Evolutionary conservation across 2,113 vertebrate species (phyloP), one percentile per base, ranked within the genome.

Genomic region (Sebastes fasciatus): DNA sequence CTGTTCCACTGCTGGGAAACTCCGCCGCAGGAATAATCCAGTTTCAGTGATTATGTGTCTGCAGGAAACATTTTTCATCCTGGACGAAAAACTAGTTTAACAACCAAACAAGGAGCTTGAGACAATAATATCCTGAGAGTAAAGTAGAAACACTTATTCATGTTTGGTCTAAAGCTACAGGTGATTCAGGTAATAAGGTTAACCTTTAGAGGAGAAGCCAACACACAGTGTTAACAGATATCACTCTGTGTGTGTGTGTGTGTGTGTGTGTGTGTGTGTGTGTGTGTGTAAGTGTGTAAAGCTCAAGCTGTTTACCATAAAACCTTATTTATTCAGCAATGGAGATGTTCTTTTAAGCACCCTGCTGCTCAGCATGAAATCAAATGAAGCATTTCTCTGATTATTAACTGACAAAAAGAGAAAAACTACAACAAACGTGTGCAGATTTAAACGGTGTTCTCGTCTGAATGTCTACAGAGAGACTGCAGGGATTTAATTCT

Each of bases 171-270:
- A 4, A 11, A 68, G 26, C 49, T 69, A 40, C 67, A n/a, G 49
- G 67, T 69, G 67, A 6, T 40, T 54, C 51, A 71, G 51, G 68
- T 43, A 71, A 55, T 5, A 12, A 21, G 51, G 51, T 71, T 70
- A 40, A 54, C 67, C 23, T 52, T 52, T 40, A 52, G 6, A 51
- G 16, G 13, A 17, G 66, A 51, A 6, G 45, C 12, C 5, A 19
- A 52, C 34, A 34, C 34, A 34, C 51, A 19, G 5, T 1, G 13
- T 23, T 49, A 69, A 70, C 51, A 55, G 21, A 54, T 14, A n/a
- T n/a, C 26, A 8, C 13, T 45, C 12, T 40, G 11, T 14, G 34
- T 13, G 65, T 34, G 26, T 26, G 3, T 34, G 34, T 34, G 34
- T 34, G 34, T 34, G 67, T 40, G 26, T 26, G 3, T 34, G 34